Evolutionary conservation across 2,888 invertebrate species (phyloP).

Genomic region (Plutella xylostella): DNA sequence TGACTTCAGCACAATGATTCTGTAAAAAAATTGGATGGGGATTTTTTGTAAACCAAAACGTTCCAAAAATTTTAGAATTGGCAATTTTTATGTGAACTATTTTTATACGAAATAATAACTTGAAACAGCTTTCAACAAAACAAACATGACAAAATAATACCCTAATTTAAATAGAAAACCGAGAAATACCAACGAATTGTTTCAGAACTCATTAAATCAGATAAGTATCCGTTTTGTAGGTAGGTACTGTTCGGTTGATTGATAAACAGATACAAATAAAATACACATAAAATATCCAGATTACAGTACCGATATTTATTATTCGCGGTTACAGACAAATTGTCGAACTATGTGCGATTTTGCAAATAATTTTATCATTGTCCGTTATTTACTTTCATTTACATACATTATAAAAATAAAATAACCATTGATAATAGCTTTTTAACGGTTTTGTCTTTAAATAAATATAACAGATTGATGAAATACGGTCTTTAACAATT

Average conservation of each 20-base stretch:
- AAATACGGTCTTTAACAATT: too few species aligned
- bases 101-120: background rate
- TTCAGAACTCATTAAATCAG: too few species aligned
- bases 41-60: background rate
- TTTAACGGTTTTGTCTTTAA: too few species aligned
- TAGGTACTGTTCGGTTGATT: too few species aligned
- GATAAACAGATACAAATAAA: too few species aligned
- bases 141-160: too few species aligned
- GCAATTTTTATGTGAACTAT: background rate
- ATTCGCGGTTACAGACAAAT: background rate
- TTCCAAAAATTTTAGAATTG: background rate
- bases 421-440: background rate
- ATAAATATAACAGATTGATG: too few species aligned
- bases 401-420: too few species aligned
- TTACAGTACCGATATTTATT: background rate
- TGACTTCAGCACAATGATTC: background rate
- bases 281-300: background rate
- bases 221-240: too few species aligned
- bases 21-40: background rate
- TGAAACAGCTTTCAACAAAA: background rate
- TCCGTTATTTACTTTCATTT: too few species aligned
- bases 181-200: too few species aligned
- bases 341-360: background rate
- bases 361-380: background rate
- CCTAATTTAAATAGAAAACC: too few species aligned